These are phyloP conservation scores for Camelus bactrianus DNA, from an alignment of 2,113 vertebrate species.

Conservation along the genomic window DNA sequence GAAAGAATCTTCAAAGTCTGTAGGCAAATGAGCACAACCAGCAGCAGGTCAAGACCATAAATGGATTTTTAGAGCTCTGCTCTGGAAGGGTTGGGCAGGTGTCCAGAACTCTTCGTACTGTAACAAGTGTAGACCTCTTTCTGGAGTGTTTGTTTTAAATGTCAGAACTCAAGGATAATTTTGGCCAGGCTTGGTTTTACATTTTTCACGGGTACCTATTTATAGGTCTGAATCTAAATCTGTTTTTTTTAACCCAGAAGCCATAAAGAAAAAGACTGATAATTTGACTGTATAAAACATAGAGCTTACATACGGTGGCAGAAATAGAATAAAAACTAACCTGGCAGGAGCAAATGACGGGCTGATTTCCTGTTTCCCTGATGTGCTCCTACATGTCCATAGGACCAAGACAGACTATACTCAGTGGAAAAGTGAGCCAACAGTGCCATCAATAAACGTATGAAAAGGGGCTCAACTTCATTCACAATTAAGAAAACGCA, in stretches of 20 bases:
- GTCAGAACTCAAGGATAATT: constrained; percentile 55
- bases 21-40: neutral
- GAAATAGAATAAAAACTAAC: neutral
- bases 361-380: neutral
- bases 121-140: constrained; percentile 46
- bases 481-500: constrained; percentile 44
- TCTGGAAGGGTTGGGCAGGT: constrained; percentile 39
- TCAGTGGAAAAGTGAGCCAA: constrained; percentile 18
- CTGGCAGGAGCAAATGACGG: neutral
- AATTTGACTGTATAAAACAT: neutral
- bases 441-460: neutral
- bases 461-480: neutral
- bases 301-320: neutral
- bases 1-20: neutral
- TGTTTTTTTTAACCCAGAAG: neutral
- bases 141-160: constrained; percentile 63
- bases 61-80: constrained; percentile 54
- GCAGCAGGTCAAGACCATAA: constrained; percentile 57
- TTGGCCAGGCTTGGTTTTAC: neutral
- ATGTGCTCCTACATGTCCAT: neutral
- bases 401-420: neutral
- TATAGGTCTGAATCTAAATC: constrained; percentile 19
- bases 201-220: constrained; percentile 41
- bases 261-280: neutral
- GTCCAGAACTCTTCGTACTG: constrained; percentile 44